Conservation (phyloP, 2,113 vertebrate genomes). For the Ammodytes dubius region DNA sequence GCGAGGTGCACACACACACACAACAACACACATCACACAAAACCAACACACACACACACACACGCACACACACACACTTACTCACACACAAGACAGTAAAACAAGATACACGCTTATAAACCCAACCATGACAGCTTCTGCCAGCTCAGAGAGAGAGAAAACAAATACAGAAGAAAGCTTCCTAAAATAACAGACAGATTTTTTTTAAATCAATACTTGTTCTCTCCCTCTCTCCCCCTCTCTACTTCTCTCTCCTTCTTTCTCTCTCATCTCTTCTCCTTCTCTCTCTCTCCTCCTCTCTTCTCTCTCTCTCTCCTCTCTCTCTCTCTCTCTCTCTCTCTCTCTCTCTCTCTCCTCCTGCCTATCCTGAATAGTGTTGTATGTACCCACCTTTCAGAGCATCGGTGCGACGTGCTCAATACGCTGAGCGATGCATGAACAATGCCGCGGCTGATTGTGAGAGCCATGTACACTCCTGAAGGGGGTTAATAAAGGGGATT, state of each 20-base stretch:
- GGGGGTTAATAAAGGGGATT: conserved; percentile 78
- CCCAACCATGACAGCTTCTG: conserved; percentile 63
- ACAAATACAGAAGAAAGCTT: conserved; percentile 67
- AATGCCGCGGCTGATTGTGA: conserved; percentile 72
- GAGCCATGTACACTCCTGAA: conserved; percentile 59
- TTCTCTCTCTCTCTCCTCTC: conserved; percentile 39
- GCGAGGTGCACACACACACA: conserved; percentile 21
- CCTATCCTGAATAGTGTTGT: conserved; percentile 70
- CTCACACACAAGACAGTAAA: conserved; percentile 10
- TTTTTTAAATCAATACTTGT: conserved; percentile 80
- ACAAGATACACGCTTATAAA: conserved; percentile 65
- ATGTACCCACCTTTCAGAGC: conserved; percentile 77
- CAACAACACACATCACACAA: background rate
- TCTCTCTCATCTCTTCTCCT: too few species aligned
- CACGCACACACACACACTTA: conserved; percentile 4
- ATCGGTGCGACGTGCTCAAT: conserved; percentile 41
- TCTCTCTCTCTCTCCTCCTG: conserved; percentile 29
- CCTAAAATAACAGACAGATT: conserved; percentile 77
- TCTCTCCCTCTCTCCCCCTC: conserved; percentile 55
- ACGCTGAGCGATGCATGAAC: conserved; percentile 39
- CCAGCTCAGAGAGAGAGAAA: conserved; percentile 40
- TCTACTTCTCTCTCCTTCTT: background rate
- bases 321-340: too few species aligned
- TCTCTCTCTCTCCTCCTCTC: conserved; percentile 35
- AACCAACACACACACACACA: conserved; percentile 19